Evolutionary conservation across 2,888 invertebrate species (phyloP).

Genomic region (Dolomedes plantarius): DNA sequence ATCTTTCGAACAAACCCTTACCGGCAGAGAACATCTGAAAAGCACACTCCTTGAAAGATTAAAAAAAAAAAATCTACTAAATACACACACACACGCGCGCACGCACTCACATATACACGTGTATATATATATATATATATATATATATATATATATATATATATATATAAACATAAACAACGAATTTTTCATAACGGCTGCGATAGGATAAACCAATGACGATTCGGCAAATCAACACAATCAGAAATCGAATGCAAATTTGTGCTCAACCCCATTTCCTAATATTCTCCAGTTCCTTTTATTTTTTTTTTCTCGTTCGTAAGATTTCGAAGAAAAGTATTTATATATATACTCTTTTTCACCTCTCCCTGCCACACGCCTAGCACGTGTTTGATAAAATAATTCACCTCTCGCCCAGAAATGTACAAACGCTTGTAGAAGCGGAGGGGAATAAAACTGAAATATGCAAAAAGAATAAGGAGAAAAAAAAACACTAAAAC

Average conservation of each 20-base stretch:
- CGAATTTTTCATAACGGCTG: too few relatives aligned
- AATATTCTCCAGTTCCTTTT: background rate
- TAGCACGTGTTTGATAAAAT: conserved; percentile 28
- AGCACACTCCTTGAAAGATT: too few relatives aligned
- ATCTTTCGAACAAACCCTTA: too few relatives aligned
- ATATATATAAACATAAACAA: too few relatives aligned
- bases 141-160: too few relatives aligned
- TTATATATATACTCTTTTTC: conserved; percentile 9
- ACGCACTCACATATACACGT: too few relatives aligned
- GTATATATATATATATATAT: too few relatives aligned
- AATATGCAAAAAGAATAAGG: background rate
- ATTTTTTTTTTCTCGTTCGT: background rate
- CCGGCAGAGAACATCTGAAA: too few relatives aligned
- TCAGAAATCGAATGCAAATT: background rate
- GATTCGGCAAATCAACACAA: too few relatives aligned
- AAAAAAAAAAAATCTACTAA: too few relatives aligned
- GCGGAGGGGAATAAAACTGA: background rate
- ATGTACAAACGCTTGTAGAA: background rate
- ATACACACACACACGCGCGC: too few relatives aligned
- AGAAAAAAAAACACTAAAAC: conserved; percentile 7
- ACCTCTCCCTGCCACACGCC: background rate
- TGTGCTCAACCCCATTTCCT: background rate
- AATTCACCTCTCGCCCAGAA: conserved; percentile 10
- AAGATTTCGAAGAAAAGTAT: background rate
- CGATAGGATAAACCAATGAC: too few relatives aligned